Conservation (phyloP, 2,888 invertebrate genomes). For the Synergus japonicus region DNA sequence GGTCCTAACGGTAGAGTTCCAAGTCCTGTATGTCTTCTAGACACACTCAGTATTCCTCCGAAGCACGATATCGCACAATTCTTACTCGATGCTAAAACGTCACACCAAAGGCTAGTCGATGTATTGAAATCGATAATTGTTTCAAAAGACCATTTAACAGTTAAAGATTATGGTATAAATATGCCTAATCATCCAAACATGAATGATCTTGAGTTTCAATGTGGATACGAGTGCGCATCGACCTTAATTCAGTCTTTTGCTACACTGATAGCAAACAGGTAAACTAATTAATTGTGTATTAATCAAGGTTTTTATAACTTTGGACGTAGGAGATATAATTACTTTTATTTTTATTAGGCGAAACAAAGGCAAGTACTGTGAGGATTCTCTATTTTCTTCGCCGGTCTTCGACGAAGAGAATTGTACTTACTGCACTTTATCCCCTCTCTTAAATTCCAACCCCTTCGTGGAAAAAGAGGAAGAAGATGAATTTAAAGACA, state of each 20-base stretch:
- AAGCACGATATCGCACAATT: constrained; percentile 64
- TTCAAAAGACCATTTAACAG: constrained; percentile 31
- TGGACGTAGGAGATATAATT: too few species aligned
- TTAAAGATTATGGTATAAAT: constrained; percentile 29
- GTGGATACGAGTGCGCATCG: constrained; percentile 30
- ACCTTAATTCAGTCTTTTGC: constrained; percentile 27
- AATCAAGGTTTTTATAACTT: neutral
- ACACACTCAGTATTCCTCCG: constrained; percentile 58
- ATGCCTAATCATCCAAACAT: constrained; percentile 32
- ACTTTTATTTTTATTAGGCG: neutral
- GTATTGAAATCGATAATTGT: constrained; percentile 15
- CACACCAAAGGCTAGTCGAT: constrained; percentile 34
- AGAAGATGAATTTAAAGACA: constrained; percentile 36
- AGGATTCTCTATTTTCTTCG: neutral
- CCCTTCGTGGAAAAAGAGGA: constrained; percentile 24
- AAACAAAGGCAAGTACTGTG: constrained; percentile 15
- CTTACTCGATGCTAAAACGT: constrained; percentile 49
- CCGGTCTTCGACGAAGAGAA: constrained; percentile 27
- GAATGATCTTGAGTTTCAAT: constrained; percentile 40
- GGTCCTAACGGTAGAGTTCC: constrained; percentile 55
- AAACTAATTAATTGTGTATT: neutral
- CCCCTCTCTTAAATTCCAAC: constrained; percentile 31
- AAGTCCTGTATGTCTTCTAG: constrained; percentile 60
- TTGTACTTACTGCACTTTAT: constrained; percentile 37
- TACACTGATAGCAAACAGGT: constrained; percentile 35